Evolutionary conservation across 2,888 invertebrate species (phyloP).

Genomic region (Allolobophora icterica): DNA sequence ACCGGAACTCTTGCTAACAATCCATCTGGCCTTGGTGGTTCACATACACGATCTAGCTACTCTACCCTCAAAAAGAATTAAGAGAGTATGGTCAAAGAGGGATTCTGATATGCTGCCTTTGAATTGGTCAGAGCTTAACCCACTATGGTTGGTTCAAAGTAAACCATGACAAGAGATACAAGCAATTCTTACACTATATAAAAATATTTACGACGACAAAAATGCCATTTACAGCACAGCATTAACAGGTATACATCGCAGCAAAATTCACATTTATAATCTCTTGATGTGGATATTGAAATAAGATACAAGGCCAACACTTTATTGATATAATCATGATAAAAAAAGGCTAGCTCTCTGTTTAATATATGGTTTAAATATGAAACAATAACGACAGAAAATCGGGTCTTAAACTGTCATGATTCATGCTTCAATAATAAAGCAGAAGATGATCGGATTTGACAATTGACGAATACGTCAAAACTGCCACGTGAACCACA

Average conservation of each 20-base stretch:
- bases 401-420: conserved; percentile 4
- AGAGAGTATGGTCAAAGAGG: not conserved
- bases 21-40: not conserved
- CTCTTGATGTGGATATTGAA: not conserved
- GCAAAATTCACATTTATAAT: not conserved
- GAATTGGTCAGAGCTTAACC: not conserved
- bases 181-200: conserved; percentile 17
- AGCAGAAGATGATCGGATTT: not conserved
- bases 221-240: not conserved
- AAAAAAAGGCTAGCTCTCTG: not conserved
- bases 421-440: not conserved
- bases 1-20: not conserved
- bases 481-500: not conserved
- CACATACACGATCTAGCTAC: not conserved
- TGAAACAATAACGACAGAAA: not conserved
- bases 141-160: not conserved
- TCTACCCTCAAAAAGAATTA: not conserved
- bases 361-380: not conserved
- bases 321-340: not conserved
- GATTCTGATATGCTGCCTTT: not conserved
- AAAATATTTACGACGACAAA: not conserved
- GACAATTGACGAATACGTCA: not conserved
- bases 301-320: not conserved
- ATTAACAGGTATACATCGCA: too few relatives aligned
- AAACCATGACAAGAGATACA: not conserved